Percentiles rank a stretch among this genome's conserved stretches.
Evolutionary conservation across 2,888 invertebrate genomes (phyloP).

Genomic region (Anorthoa munda): DNA sequence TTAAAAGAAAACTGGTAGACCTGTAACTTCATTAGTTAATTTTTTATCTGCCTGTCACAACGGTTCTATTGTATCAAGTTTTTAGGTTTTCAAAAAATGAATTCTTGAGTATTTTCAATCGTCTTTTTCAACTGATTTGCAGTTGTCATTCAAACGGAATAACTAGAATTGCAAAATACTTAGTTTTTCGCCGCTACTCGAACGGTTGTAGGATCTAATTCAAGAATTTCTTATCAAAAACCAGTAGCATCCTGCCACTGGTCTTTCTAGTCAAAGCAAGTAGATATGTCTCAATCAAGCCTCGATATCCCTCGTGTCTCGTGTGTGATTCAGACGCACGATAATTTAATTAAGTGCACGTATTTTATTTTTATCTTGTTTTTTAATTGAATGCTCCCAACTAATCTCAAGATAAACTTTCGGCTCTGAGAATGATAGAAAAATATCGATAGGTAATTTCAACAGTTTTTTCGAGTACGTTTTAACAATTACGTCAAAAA

Average conservation of each 20-base stretch:
- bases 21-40: too few relatives aligned
- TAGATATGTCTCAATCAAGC: slow-evolving; percentile 54
- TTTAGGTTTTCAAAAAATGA: too few relatives aligned
- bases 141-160: too few relatives aligned
- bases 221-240: slow-evolving; percentile 41
- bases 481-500: background rate
- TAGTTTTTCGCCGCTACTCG: background rate
- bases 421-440: background rate
- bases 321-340: slow-evolving; percentile 38
- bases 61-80: too few relatives aligned
- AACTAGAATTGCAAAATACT: too few relatives aligned
- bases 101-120: too few relatives aligned
- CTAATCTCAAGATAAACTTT: background rate
- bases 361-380: slow-evolving; percentile 9
- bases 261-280: slow-evolving; percentile 36
- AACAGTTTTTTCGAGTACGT: background rate
- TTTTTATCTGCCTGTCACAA: too few relatives aligned
- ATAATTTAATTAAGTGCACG: slow-evolving; percentile 43
- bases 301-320: slow-evolving; percentile 20
- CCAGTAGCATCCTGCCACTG: slow-evolving; percentile 46
- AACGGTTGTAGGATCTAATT: slow-evolving; percentile 7
- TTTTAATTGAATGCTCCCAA: slow-evolving; percentile 1
- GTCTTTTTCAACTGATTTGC: too few relatives aligned
- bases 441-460: background rate
- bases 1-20: too few relatives aligned